phyloP scores from a whole-genome alignment of 2,888 invertebrate species.

The Punctoribates punctum region DNA sequence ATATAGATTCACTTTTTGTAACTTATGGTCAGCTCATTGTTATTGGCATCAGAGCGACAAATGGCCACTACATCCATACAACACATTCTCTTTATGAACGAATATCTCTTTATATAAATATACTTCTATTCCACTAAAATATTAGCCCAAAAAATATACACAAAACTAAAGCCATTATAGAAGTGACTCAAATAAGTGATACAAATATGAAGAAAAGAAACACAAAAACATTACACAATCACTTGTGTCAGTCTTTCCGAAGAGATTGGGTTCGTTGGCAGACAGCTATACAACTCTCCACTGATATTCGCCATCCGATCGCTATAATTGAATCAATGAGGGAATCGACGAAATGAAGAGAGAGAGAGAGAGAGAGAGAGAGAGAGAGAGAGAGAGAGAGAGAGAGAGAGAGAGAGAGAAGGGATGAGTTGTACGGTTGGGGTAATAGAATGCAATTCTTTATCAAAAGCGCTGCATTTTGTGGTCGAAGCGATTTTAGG shows the following conservation, averaged over 20 bases:
- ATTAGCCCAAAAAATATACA: neutral
- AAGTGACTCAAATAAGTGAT: neutral
- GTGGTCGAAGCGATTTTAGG: conserved; percentile 20
- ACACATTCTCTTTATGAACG: neutral
- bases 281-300: neutral
- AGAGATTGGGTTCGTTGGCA: conserved; percentile 11
- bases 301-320: conserved; percentile 19
- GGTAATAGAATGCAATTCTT: neutral
- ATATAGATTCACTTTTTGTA: conserved; percentile 34
- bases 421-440: neutral
- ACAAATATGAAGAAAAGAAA: conserved; percentile 19
- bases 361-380: conserved; percentile 10
- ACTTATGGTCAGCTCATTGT: conserved; percentile 31
- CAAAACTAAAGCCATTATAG: conserved; percentile 5
- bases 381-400: conserved; percentile 32
- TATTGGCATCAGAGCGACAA: neutral
- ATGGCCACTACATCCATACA: neutral
- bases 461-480: conserved; percentile 6
- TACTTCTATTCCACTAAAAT: too few relatives aligned
- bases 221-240: conserved; percentile 3
- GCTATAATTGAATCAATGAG: conserved; percentile 35
- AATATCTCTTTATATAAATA: neutral
- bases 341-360: neutral
- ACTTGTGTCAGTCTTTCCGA: neutral
- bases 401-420: conserved; percentile 22